phyloP scores from a whole-genome alignment of 2,797 vertebrate species.

The Chromis chromis region DNA sequence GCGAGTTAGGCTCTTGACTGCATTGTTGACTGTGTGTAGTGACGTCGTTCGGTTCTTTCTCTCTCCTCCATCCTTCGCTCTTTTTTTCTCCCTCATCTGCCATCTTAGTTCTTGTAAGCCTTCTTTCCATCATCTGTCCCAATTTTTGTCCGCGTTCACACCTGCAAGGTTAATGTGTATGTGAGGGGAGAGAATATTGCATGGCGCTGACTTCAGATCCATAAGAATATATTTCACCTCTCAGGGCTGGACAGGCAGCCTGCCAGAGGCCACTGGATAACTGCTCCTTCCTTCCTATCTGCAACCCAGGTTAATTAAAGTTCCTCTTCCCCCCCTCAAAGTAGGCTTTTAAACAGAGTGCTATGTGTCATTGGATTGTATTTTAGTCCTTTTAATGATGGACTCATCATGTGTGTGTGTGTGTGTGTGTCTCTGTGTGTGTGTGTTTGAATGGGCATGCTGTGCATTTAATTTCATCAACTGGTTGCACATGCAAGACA shows the following conservation, averaged over 20 bases:
- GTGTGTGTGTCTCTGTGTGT: constrained; percentile 8
- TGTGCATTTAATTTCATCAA: constrained; percentile 49
- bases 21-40: constrained; percentile 32
- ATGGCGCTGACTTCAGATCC: constrained; percentile 71
- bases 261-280: constrained; percentile 77
- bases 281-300: constrained; percentile 65
- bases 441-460: constrained; percentile 42
- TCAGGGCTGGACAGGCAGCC: constrained; percentile 62
- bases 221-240: constrained; percentile 79
- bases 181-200: constrained; percentile 63
- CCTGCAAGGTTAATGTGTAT: constrained; percentile 79
- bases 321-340: constrained; percentile 72
- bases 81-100: constrained; percentile 9
- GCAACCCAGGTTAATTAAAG: constrained; percentile 82
- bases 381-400: constrained; percentile 79
- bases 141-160: constrained; percentile 63
- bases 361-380: constrained; percentile 78
- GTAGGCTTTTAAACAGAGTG: constrained; percentile 84
- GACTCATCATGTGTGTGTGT: constrained; percentile 47
- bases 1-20: constrained; percentile 16
- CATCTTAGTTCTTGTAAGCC: constrained; percentile 34
- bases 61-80: constrained; percentile 3
- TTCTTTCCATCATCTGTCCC: constrained; percentile 43
- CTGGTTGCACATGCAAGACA: constrained; percentile 12
- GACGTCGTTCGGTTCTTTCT: constrained; percentile 14